phyloP scores from a whole-genome alignment of 2,113 vertebrate species.

The Burhinus bistriatus region DNA sequence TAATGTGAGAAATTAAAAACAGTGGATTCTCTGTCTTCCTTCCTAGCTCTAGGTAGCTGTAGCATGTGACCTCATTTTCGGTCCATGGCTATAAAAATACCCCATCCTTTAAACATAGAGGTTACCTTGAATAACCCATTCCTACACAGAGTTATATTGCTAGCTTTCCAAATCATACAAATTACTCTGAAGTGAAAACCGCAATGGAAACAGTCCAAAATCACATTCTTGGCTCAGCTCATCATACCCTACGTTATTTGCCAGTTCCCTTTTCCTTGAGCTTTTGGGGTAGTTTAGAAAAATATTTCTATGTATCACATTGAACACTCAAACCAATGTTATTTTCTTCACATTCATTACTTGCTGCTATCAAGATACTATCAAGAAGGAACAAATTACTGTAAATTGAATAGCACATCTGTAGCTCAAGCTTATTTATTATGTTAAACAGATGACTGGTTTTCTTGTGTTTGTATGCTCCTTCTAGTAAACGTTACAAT shows the following conservation, averaged over 20 bases:
- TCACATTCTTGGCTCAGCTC: conserved; percentile 72
- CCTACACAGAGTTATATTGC: conserved; percentile 70
- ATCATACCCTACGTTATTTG: conserved; percentile 57
- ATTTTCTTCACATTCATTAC: conserved; percentile 28
- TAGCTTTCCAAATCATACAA: conserved; percentile 78
- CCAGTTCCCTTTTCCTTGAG: conserved; percentile 66
- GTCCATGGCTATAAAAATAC: conserved; percentile 51
- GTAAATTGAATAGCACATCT: not conserved
- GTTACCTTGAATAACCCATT: conserved; percentile 79
- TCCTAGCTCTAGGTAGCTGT: conserved; percentile 21
- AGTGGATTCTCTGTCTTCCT: conserved; percentile 7
- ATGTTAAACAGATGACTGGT: conserved; percentile 7
- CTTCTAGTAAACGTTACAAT: not conserved
- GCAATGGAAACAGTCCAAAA: conserved; percentile 72
- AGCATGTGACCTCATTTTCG: conserved; percentile 40
- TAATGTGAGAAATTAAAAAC: conserved; percentile 34
- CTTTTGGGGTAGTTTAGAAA: conserved; percentile 58
- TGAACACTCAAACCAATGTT: conserved; percentile 19
- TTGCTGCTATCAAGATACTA: not conserved
- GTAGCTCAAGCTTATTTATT: not conserved
- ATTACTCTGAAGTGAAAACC: conserved; percentile 77
- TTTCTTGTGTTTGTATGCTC: not conserved
- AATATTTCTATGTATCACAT: conserved; percentile 53
- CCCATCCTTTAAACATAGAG: conserved; percentile 51
- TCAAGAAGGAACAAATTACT: conserved; percentile 17